phyloP scores from a whole-genome alignment of 2,797 vertebrate genomes.

The Xiphorhynchus erythropygius region DNA sequence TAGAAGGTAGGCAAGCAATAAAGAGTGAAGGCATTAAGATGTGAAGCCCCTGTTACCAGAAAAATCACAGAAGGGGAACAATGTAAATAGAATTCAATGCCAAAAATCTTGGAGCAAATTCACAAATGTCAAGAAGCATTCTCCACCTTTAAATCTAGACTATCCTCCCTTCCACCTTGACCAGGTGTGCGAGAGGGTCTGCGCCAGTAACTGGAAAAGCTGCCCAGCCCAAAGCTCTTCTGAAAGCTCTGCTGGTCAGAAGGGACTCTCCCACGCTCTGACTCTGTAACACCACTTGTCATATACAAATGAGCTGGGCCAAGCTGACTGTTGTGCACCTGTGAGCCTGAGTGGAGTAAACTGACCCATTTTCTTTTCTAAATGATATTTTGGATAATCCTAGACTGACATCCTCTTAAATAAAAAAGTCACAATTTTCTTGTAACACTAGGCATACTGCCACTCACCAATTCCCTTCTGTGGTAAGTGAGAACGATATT shows the following conservation, averaged over 20 bases:
- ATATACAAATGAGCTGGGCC: background rate
- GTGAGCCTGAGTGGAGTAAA: background rate
- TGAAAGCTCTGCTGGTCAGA: background rate
- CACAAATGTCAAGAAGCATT: background rate
- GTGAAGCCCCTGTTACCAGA: background rate
- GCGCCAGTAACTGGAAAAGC: background rate
- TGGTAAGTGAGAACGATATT: slow-evolving; percentile 87
- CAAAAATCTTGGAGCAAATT: background rate
- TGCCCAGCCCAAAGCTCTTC: background rate
- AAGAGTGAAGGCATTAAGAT: background rate
- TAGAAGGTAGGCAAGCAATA: background rate
- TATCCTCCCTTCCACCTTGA: background rate
- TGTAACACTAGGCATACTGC: background rate
- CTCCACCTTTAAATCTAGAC: background rate
- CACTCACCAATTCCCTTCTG: slow-evolving; percentile 95
- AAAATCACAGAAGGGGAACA: background rate
- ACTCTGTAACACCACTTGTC: background rate
- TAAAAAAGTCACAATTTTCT: background rate
- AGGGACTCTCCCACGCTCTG: background rate
- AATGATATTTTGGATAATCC: background rate
- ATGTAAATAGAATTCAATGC: background rate
- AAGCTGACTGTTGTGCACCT: background rate
- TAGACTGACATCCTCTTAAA: background rate
- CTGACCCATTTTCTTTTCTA: background rate
- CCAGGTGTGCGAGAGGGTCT: background rate